Base-by-base conservation (phyloP, 2,797 vertebrate species). In the Macropodus opercularis region DNA sequence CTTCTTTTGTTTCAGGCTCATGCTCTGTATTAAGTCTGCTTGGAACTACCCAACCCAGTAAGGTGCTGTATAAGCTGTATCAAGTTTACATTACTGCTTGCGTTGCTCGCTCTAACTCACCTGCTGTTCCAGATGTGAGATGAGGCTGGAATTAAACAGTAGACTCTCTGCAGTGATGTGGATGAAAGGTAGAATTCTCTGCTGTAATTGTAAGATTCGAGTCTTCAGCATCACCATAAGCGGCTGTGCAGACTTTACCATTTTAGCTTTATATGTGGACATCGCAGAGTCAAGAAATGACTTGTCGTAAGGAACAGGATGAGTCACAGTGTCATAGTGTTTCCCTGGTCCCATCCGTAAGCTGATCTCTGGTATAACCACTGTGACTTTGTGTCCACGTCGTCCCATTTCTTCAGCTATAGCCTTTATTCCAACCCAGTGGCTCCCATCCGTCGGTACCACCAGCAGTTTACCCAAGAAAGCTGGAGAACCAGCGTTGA, bases 401-500 rank as follows among this genome's bases (percentile, higher is more conserved):
- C 81, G 84, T 12, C 86, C 91, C 64, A 97, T 76, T 71, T 92
- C 89, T 0, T 85, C 75, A 21, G 91, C 43, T 8, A 93, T 56
- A 0, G 88, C 68, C 1, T 86, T 90, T 13, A 95, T 56, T 6
- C 90, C 94, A 8, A 94, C 65, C 95, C 95, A 98, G 27, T 95
- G 96, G 67, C 96, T 97, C 43, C 95, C 94, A 0, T 95, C 95
- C 21, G 81, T 17, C 0, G 93, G 94, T 6, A 96, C 13, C 69
- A 95, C 89, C 63, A 96, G 80, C 26, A 98, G 42, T 24, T 90
- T 94, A 1, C 91, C 90, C 36, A 24, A 10, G 52, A 74, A 85
- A 5, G 7, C 24, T 24, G 69, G 26, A 17, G 80, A 68, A 10
- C 21, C 12, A 8, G 23, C 2, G 12, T 23, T 18, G 18, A 27